These are phyloP conservation scores for Xyrauchen texanus DNA, from an alignment of 2,113 vertebrate species.

Conservation along the genomic window DNA sequence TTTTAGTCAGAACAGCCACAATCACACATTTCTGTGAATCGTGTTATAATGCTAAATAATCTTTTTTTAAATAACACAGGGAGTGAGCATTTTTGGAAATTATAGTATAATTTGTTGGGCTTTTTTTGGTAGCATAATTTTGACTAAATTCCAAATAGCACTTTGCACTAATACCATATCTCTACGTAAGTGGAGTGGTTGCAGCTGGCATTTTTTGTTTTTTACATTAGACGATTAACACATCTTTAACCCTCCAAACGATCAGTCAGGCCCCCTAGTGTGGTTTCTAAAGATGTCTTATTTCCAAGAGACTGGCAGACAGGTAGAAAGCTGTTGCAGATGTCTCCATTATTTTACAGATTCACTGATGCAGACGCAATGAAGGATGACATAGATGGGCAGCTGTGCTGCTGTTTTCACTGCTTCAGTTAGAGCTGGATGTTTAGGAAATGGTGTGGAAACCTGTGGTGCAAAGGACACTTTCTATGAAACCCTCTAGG, in stretches of 20 bases:
- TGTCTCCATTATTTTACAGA: constrained; percentile 51
- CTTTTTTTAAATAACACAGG: not conserved
- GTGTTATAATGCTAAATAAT: not conserved
- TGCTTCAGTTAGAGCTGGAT: constrained; percentile 10
- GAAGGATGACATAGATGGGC: constrained; percentile 40
- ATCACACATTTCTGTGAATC: too few relatives aligned
- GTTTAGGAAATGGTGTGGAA: constrained; percentile 47
- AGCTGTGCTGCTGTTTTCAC: constrained; percentile 16
- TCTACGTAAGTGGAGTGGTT: not conserved
- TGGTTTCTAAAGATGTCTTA: constrained; percentile 16
- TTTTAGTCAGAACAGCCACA: too few relatives aligned
- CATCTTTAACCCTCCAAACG: constrained; percentile 40
- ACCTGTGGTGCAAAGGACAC: constrained; percentile 9
- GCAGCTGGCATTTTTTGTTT: too few relatives aligned
- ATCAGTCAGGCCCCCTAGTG: constrained; percentile 25
- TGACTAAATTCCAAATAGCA: constrained; percentile 33
- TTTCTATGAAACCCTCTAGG: constrained; percentile 12
- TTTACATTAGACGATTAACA: constrained; percentile 37
- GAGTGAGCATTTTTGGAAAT: not conserved
- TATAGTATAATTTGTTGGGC: constrained; percentile 1
- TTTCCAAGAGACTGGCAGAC: constrained; percentile 43
- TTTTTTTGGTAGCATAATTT: not conserved
- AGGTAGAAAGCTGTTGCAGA: constrained; percentile 22
- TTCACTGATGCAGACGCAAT: constrained; percentile 43
- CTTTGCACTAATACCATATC: constrained; percentile 14